Base-by-base conservation (phyloP, 2,113 vertebrate genomes). In the Tetrax tetrax region DNA sequence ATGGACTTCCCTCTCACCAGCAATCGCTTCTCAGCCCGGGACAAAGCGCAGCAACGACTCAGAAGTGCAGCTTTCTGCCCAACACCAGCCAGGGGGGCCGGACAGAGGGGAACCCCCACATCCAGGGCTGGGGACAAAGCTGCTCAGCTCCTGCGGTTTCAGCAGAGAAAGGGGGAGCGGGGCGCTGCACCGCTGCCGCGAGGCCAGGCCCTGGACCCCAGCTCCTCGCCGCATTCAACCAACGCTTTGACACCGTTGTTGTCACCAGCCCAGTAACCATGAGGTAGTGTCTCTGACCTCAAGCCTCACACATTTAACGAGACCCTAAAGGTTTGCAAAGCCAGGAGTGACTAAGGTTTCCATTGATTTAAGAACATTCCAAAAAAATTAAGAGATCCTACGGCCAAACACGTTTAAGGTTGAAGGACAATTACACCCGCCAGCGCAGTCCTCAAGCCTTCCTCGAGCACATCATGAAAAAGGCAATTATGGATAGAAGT, bases 241-340 rank as follows among this genome's bases (percentile, higher is more conserved):
- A 1, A 54, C 2, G 35, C 59, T 91, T 12, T 43, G 71, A 74
- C 83, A 68, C 27, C 6, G 16, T 12, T 31, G 38, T 1, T 77
- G 89, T 94, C 93, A 70, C 93, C 95, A 51, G 4, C 93, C 91
- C 94, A 87, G 88, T 84, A 80, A 82, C 68, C 37, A 95, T 94
- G 94, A 97, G 90, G 87, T 87, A 94, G 89, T 47, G 91, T 92
- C 95, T 95, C 91, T 95, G 90, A 97, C 54, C 91, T 95, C 85
- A 83, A 61, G 63, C 84, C 70, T 85, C 10, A 18, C 27, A 15
- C 69, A 31, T 94, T 94, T 96, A 92, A 94, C 51, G 79, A 94
- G 88, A 95, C 91, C 88, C 94, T 63, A 51, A 92, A 89, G 90
- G 74, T 48, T 87, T 95, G 33, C 64, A n/a, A 50, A 84, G 83